Evolutionary conservation across 2,888 invertebrate genomes (phyloP).

Genomic region (Harpalus rubripes): DNA sequence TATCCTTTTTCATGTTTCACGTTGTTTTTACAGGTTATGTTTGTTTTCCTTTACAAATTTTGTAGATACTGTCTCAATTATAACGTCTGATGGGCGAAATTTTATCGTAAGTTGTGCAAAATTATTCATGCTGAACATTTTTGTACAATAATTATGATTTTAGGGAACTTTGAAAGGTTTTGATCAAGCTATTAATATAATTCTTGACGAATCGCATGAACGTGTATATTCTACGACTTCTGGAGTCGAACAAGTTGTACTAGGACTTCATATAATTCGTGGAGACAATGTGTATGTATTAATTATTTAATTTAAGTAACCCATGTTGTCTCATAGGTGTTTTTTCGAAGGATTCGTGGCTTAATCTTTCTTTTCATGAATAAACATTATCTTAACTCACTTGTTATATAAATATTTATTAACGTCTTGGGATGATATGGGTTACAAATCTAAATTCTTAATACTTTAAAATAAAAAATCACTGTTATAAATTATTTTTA

Average conservation of each 20-base stretch:
- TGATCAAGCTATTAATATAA: slow-evolving; percentile 99
- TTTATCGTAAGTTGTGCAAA: slow-evolving; percentile 85
- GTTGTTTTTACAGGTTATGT: slow-evolving; percentile 60
- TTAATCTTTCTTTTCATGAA: no score
- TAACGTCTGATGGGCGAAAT: slow-evolving; percentile 97
- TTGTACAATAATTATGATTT: slow-evolving; percentile 69
- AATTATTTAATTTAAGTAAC: neutral
- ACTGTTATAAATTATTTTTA: slow-evolving; percentile 73
- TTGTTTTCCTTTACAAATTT: slow-evolving; percentile 30
- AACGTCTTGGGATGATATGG: no score
- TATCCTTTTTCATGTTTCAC: slow-evolving; percentile 79
- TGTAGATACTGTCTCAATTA: slow-evolving; percentile 92
- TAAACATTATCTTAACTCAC: neutral
- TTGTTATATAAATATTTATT: no score
- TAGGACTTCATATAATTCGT: slow-evolving; percentile 97
- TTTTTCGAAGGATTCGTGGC: slow-evolving; percentile 1
- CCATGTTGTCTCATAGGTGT: neutral
- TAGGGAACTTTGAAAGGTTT: slow-evolving; percentile 98
- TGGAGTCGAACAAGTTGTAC: slow-evolving; percentile 96
- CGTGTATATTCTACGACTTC: slow-evolving; percentile 95
- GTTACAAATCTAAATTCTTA: neutral
- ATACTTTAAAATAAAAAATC: neutral
- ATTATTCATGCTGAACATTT: no score
- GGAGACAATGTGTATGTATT: slow-evolving; percentile 95
- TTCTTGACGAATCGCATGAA: slow-evolving; percentile 98